A percentile compares a stretch with the other conserved stretches of the same genome.
Evolutionary conservation across 2,888 invertebrate species (phyloP).

Genomic region (Hypercompe scribonia): DNA sequence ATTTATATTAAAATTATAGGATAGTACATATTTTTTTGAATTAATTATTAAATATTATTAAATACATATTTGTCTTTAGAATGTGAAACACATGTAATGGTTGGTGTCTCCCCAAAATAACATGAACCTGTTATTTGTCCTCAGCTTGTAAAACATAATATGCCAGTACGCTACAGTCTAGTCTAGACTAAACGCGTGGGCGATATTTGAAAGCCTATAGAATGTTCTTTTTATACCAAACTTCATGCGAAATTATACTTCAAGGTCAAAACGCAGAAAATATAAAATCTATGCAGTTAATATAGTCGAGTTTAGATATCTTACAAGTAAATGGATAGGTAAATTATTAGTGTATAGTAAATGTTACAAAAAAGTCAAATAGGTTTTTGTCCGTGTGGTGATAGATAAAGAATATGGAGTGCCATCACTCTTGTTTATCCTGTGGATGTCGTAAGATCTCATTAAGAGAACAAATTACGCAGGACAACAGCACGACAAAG

Average conservation of each 20-base stretch:
- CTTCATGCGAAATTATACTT: not conserved
- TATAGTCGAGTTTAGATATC: not conserved
- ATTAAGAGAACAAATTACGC: no score
- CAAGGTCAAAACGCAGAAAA: not conserved
- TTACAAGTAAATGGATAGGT: not conserved
- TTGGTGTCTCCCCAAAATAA: not conserved
- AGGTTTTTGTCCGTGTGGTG: no score
- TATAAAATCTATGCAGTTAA: not conserved
- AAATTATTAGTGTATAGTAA: not conserved
- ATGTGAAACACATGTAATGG: not conserved
- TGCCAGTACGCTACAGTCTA: not conserved
- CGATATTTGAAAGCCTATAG: not conserved
- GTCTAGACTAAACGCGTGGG: not conserved
- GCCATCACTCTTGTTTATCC: no score
- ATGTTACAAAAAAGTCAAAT: no score
- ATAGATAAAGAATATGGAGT: no score
- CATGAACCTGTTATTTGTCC: not conserved
- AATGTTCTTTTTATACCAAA: not conserved
- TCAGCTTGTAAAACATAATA: not conserved
- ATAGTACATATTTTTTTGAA: not conserved
- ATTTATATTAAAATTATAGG: no score
- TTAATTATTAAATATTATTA: not conserved
- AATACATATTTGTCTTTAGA: not conserved
- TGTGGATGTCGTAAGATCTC: no score
- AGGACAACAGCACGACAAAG: no score